A percentile compares a stretch with the other conserved stretches of the same genome.
Evolutionary conservation across 2,113 vertebrate species (phyloP).

Genomic region (Ceyx melanurus): DNA sequence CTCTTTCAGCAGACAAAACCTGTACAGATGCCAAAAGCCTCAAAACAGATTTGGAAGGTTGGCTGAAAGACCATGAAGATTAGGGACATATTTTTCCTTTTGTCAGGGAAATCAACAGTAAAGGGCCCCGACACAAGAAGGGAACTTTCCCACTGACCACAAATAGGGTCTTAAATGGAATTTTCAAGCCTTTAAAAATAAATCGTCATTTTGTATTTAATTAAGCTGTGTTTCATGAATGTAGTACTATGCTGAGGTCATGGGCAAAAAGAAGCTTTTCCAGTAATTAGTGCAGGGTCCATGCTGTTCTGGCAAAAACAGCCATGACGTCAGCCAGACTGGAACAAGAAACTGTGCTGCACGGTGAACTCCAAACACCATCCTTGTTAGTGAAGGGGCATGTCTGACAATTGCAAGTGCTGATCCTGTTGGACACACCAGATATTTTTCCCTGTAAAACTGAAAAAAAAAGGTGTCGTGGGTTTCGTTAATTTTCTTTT

Average conservation of each 20-base stretch:
- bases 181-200: conserved; percentile 58
- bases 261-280: conserved; percentile 59
- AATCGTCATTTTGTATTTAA: conserved; percentile 58
- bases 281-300: conserved; percentile 65
- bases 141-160: conserved; percentile 58
- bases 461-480: not conserved
- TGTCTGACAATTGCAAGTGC: not conserved
- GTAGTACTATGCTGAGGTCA: conserved; percentile 55
- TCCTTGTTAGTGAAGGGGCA: conserved; percentile 10
- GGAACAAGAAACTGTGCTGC: not conserved
- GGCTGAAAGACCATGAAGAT: conserved; percentile 39
- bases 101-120: conserved; percentile 47
- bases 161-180: conserved; percentile 36
- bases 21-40: conserved; percentile 20
- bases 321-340: conserved; percentile 32
- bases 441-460: not conserved
- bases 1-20: conserved; percentile 34
- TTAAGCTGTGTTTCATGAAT: conserved; percentile 47
- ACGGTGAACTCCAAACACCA: conserved; percentile 19
- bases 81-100: conserved; percentile 59
- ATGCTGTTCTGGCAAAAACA: conserved; percentile 62
- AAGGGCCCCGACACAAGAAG: not conserved
- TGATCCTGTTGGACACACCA: not conserved
- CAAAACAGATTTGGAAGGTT: conserved; percentile 28
- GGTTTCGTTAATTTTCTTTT: not conserved